phyloP scores from a whole-genome alignment of 2,113 vertebrate species.

The Laticauda laticaudata region DNA sequence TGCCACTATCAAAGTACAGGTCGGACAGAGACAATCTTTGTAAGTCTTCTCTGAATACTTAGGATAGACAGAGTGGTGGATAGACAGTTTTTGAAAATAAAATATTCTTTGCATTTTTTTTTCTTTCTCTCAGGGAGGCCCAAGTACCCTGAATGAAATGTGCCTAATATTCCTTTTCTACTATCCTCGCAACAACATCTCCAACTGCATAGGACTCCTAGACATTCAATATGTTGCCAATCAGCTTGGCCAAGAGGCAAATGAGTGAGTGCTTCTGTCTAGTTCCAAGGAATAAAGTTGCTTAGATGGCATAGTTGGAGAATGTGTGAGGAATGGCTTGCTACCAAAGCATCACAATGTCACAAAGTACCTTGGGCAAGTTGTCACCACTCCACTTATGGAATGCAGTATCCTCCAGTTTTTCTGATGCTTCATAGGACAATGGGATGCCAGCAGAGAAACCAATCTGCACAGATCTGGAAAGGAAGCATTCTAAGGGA shows the following conservation, averaged over 20 bases:
- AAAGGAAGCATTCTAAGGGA: background rate
- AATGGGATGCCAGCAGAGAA: background rate
- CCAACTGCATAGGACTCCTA: constrained; percentile 69
- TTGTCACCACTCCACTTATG: background rate
- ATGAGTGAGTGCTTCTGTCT: constrained; percentile 57
- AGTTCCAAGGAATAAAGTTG: background rate
- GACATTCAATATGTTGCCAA: constrained; percentile 40
- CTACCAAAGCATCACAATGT: background rate
- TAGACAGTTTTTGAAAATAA: background rate
- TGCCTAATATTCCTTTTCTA: constrained; percentile 80
- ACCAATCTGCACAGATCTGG: background rate
- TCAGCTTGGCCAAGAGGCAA: constrained; percentile 49
- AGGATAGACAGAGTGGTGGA: background rate
- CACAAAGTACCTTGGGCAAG: background rate
- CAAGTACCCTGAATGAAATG: constrained; percentile 78
- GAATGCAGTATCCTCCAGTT: background rate
- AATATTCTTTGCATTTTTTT: background rate
- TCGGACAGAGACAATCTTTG: constrained; percentile 53
- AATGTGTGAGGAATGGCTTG: background rate
- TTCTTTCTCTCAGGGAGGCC: constrained; percentile 70
- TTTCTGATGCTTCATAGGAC: background rate
- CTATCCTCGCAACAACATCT: constrained; percentile 74
- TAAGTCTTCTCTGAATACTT: constrained; percentile 53
- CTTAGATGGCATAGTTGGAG: background rate
- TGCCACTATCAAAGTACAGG: constrained; percentile 62